These are phyloP conservation scores for Cepaea nemoralis DNA, from an alignment of 1,140 invertebrate species.

Conservation along the genomic window DNA sequence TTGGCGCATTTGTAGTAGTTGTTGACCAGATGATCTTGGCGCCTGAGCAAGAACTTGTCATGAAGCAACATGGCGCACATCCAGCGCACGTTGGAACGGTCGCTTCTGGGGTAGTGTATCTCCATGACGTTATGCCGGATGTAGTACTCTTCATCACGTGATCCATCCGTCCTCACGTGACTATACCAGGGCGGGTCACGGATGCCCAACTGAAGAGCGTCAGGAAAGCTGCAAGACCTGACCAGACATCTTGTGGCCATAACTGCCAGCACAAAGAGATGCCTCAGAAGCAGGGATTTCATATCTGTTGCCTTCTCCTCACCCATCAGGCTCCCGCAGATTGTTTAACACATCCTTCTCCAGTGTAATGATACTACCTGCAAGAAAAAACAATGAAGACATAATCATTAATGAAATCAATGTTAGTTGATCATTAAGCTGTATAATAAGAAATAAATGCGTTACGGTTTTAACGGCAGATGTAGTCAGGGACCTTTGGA, in stretches of 20 bases:
- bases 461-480: too few relatives aligned
- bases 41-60: slow-evolving; percentile 46
- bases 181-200: slow-evolving; percentile 42
- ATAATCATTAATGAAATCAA: too few relatives aligned
- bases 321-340: too few relatives aligned
- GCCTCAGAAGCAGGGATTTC: background rate
- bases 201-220: slow-evolving; percentile 31
- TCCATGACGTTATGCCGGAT: slow-evolving; percentile 43
- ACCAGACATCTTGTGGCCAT: background rate
- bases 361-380: too few relatives aligned
- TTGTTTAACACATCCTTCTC: too few relatives aligned
- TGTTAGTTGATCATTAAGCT: too few relatives aligned
- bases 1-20: slow-evolving; percentile 43
- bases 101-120: slow-evolving; percentile 19
- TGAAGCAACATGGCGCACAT: slow-evolving; percentile 39
- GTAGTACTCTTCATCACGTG: slow-evolving; percentile 33
- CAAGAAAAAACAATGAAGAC: too few relatives aligned
- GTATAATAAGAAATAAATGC: too few relatives aligned
- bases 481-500: too few relatives aligned
- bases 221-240: slow-evolving; percentile 36
- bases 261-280: background rate
- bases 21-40: slow-evolving; percentile 38
- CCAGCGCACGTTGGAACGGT: slow-evolving; percentile 33
- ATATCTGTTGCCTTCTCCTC: background rate
- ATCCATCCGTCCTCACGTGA: slow-evolving; percentile 38